These are phyloP conservation scores for Opisthocomus hoazin DNA, from an alignment of 2,113 vertebrate genomes.

Conservation along the genomic window DNA sequence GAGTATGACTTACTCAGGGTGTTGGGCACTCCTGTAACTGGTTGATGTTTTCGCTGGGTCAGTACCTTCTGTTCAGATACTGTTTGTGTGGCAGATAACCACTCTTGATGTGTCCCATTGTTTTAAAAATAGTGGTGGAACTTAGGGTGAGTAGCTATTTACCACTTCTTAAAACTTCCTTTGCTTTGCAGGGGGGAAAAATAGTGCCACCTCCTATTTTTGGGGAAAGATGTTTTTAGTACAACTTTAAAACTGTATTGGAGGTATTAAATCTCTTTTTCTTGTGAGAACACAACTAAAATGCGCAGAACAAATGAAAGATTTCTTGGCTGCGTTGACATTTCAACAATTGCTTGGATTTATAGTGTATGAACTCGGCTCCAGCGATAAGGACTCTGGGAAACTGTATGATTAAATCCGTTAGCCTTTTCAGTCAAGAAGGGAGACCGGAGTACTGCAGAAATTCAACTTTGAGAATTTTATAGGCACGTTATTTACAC, in stretches of 20 bases:
- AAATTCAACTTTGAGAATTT: background rate
- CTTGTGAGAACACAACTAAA: background rate
- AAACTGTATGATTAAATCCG: background rate
- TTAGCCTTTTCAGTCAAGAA: background rate
- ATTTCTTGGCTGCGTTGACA: slow-evolving; percentile 9
- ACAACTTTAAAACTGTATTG: background rate
- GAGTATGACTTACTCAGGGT: background rate
- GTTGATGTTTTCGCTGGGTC: background rate
- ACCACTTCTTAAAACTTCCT: background rate
- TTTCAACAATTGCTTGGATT: slow-evolving; percentile 22
- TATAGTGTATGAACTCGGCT: background rate
- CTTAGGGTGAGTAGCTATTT: background rate
- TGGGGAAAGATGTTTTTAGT: background rate
- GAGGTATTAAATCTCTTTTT: background rate
- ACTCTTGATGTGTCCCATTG: background rate
- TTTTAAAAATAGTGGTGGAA: background rate
- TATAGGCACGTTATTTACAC: background rate
- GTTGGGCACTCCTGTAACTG: background rate
- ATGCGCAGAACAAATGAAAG: slow-evolving; percentile 18
- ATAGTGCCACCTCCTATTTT: background rate
- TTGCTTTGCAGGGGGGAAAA: background rate
- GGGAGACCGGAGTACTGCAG: background rate
- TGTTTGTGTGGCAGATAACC: background rate
- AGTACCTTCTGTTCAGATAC: background rate
- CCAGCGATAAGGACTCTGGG: background rate